Evolutionary conservation across 2,888 invertebrate species (phyloP), one percentile per base, ranked within the genome.

Genomic region (Prosopocoilus inquinatus): DNA sequence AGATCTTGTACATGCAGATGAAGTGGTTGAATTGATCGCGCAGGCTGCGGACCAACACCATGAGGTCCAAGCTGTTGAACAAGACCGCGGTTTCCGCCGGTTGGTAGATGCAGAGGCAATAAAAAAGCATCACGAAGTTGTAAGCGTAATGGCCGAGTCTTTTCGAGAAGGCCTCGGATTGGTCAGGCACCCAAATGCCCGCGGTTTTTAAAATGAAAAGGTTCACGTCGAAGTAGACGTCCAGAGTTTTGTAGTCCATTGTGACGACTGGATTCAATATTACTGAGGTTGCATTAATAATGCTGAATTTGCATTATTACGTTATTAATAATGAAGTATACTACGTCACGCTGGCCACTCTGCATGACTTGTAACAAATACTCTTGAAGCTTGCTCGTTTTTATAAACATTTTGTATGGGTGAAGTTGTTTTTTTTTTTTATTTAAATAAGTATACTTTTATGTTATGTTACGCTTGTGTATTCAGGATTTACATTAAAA

Each of bases 21-120:
- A 60, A 49, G 35, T 63, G 63, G 45, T 63, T 61, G 39, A 61
- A 53, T 48, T 60, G 58, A 51, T 63, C 63, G 1, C 63, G 41
- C 3, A 63, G 46, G 20, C 55, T 54, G 20, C 60, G 52, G 7
- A 61, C 46, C 11, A 63, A 50, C 3, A 45, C 47, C 3, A 50
- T 55, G 34, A 60, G 41, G 47, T 58, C 45, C 15, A 57, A 53
- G 8, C 45, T 33, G 9, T 35, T 34, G 39, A 63, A 60, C 53
- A 63, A 47, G 2, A 58, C 55, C 2, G 45, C 43, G 1, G 57
- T 48, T 55, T 63, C 63, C 8, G 57, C 47, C 3, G 63, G 63
- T 51, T 63, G 63, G 39, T 60, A 63, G 12, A 56, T 28, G 1
- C 55, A 32, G 8, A 50, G 35, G 32, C 58, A 52, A 38, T 56